These are phyloP conservation scores for Heteromyza rotundicornis DNA, from an alignment of 2,888 invertebrate genomes.

Conservation along the genomic window DNA sequence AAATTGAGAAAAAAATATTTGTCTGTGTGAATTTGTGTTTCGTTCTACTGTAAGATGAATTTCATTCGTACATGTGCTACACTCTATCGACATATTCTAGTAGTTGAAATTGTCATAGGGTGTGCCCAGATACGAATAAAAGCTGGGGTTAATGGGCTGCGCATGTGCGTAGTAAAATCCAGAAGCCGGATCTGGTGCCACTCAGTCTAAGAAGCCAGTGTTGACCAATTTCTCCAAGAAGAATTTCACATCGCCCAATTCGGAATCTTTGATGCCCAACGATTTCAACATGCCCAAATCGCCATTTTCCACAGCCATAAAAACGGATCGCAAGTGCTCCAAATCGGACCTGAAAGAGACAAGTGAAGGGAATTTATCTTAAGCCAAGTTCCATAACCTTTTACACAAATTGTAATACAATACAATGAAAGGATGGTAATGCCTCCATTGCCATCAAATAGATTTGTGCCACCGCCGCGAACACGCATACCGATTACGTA, in stretches of 20 bases:
- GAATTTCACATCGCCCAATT: conserved; percentile 93
- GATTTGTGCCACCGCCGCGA: too few species aligned
- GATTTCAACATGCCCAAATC: conserved; percentile 93
- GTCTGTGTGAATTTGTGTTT: conserved; percentile 16
- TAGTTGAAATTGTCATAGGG: conserved; percentile 65
- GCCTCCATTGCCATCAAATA: too few species aligned
- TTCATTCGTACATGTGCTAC: conserved; percentile 12
- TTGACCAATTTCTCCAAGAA: conserved; percentile 95
- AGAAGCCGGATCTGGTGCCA: conserved; percentile 76
- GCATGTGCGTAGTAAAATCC: conserved; percentile 71
- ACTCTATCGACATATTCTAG: conserved; percentile 33
- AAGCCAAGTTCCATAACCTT: too few species aligned
- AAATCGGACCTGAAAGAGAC: conserved; percentile 77
- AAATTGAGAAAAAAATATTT: conserved; percentile 47
- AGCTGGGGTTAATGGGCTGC: conserved; percentile 74
- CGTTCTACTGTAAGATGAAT: conserved; percentile 15
- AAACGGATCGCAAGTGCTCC: conserved; percentile 91
- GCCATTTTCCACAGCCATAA: conserved; percentile 95
- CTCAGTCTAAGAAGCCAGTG: conserved; percentile 94
- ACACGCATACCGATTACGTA: too few species aligned
- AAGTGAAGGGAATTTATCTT: neutral
- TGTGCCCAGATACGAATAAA: conserved; percentile 71
- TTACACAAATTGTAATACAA: neutral
- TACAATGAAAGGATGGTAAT: too few species aligned
- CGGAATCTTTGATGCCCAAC: conserved; percentile 93